Base-by-base conservation (phyloP, 2,888 invertebrate genomes). In the Holacanthella duospinosa region DNA sequence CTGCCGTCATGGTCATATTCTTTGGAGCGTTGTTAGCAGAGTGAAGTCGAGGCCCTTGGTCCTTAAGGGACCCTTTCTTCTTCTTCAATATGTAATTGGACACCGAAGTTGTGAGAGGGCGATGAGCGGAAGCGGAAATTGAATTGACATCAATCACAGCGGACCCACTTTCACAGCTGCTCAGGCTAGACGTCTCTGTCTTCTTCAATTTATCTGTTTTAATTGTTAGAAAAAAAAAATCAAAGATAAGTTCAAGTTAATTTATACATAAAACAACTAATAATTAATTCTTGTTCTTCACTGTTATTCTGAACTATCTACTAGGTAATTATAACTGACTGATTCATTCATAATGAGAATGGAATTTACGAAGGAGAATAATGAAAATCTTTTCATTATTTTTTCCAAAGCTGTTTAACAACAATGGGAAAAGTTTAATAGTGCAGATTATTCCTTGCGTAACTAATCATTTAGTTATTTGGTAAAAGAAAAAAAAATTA, bases 141-240 rank as follows among this genome's bases (percentile, higher is more conserved):
- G 65, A 65, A 60, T 43, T 59, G 59, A 60, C 29, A 61, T 57
- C 60, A 63, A 64, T 36, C 55, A 62, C 54, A 63, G 61, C 59
- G 63, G 59, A 56, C 58, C 61, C 62, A 48, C 48, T 48, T 21
- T 48, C 48, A 21, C 19, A 48, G 4, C 48, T 21, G 21, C 48
- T 48, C 48, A 48, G 48, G 21, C 61, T 58, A 26, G 43, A 36
- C 24, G 67, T 67, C 61, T 68, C 68, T 59, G 67, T 61, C 63
- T 68, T 70, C 65, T 70, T 70, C 63, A 68, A 61, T 63, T 70
- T 70, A 65, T 70, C 68, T 70, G 65, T n/a, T n/a, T n/a, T n/a
- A n/a, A n/a, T n/a, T n/a, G n/a, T n/a, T n/a, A n/a, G n/a, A n/a
- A n/a, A n/a, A n/a, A n/a, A 43, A 57, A 55, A 61, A n/a, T 21